phyloP scores from a whole-genome alignment of 2,888 invertebrate genomes.

The Limnephilus marmoratus region DNA sequence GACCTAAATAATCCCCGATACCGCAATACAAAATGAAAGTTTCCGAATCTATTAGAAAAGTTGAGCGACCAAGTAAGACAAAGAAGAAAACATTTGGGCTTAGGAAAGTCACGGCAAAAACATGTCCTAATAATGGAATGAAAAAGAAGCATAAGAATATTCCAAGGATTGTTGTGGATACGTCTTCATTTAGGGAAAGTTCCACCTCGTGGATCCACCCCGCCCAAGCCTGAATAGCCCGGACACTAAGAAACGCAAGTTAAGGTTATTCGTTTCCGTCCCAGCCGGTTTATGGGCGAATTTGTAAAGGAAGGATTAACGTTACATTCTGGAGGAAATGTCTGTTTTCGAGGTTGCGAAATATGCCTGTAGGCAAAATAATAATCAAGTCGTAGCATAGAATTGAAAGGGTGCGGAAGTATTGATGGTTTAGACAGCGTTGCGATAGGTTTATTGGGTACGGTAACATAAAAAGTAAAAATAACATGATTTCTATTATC shows the following conservation, averaged over 20 bases:
- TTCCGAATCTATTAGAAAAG: not conserved
- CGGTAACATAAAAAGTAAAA: not conserved
- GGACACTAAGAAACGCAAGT: slow-evolving; percentile 40
- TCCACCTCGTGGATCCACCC: not conserved
- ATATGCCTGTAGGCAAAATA: slow-evolving; percentile 28
- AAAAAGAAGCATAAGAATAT: not conserved
- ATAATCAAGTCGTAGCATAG: slow-evolving; percentile 19
- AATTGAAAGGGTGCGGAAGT: slow-evolving; percentile 2
- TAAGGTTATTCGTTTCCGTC: slow-evolving; percentile 62
- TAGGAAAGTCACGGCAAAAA: not conserved
- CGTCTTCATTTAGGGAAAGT: not conserved
- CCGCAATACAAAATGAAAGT: not conserved
- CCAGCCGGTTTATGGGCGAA: slow-evolving; percentile 55
- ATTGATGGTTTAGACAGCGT: not conserved
- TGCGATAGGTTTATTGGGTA: not conserved
- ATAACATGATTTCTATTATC: not conserved
- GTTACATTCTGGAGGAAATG: slow-evolving; percentile 11
- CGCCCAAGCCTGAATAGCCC: not conserved
- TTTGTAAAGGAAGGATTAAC: slow-evolving; percentile 58
- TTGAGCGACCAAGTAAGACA: not conserved
- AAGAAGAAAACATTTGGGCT: not conserved
- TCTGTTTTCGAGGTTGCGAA: slow-evolving; percentile 13
- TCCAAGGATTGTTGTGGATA: not conserved
- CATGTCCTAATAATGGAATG: not conserved
- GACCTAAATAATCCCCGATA: not conserved